Evolutionary conservation across 2,797 vertebrate species (phyloP), one percentile per base, ranked within the genome.

Genomic region (Apogon talboti): DNA sequence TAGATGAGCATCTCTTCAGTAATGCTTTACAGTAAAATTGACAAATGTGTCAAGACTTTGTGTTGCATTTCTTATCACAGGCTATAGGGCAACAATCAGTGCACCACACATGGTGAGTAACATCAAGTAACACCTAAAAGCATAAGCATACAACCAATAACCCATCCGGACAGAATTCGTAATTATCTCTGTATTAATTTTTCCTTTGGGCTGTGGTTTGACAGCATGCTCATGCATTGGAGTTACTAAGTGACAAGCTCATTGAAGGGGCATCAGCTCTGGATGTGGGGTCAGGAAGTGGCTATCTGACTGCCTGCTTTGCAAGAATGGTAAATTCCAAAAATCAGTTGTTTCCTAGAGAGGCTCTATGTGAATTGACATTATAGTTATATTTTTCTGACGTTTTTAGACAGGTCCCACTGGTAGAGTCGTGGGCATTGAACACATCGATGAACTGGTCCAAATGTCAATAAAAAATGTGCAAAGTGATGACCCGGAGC

Each of bases 41-140:
- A 56, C 10, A 48, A 6, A 73, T 46, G 16, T 55, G 2, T 47
- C 61, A 2, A 43, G 1, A 57, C 15, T 70, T 12, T 40, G 16
- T 51, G 24, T 47, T 42, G 3, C 3, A 3, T 57, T 74, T 78
- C 49, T 85, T 51, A 41, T 88, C 73, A 48, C 80, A 98, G 96
- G 96, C 4, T 97, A 94, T 91, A 95, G 94, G 82, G 96, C 96
- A n/a, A 98, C 96, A 4, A 97, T 98, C 90, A 97, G 96, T 21
- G 96, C 96, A 15, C 96, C 96, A 0, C 96, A 97, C 71, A 97
- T 98, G 96, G 96, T 97, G 90, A 94, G 95, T 66, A 33, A 71
- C 11, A 43, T 11, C 64, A 43, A 16, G 19, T 43, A 43, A 66
- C 33, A 54, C 21, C 16, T 0, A 15, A 21, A 19, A 38, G 19